Evolutionary conservation across 2,888 invertebrate species (phyloP).

Genomic region (Alsophila aescularia): DNA sequence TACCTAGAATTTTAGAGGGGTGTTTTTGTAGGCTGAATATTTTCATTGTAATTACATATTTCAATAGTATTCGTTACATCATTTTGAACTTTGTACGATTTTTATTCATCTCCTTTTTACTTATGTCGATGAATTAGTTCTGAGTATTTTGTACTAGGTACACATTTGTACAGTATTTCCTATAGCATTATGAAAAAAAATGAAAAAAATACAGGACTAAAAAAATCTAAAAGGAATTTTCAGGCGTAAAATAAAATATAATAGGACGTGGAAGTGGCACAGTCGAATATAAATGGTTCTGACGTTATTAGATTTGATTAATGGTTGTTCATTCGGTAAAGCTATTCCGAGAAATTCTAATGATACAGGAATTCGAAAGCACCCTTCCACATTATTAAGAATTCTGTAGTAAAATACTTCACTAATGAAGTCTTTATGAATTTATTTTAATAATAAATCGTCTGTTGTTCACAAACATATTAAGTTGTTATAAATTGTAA

Average conservation of each 20-base stretch:
- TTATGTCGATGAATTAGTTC: no score
- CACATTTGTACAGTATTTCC: neutral
- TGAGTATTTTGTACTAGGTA: no score
- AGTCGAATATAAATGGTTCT: constrained; percentile 53
- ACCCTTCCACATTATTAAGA: constrained; percentile 17
- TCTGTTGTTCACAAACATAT: neutral
- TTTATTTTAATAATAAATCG: neutral
- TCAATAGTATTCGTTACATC: neutral
- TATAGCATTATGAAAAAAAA: neutral
- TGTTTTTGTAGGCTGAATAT: neutral
- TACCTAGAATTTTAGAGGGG: neutral
- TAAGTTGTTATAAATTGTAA: neutral
- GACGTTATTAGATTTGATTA: constrained; percentile 64
- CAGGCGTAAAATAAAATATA: constrained; percentile 29
- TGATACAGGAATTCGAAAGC: constrained; percentile 37
- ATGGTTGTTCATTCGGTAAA: constrained; percentile 54
- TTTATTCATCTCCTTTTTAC: neutral
- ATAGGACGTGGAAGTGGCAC: constrained; percentile 43
- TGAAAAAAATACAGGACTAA: neutral
- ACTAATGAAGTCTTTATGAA: neutral
- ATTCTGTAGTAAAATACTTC: constrained; percentile 4
- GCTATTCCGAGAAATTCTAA: constrained; percentile 48
- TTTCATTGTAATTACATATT: neutral
- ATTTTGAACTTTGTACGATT: neutral
- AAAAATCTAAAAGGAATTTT: constrained; percentile 14